Percentiles rank a stretch among this genome's conserved stretches.
Evolutionary conservation across 2,113 vertebrate genomes (phyloP).

Genomic region (Acrocephalus arundinaceus): DNA sequence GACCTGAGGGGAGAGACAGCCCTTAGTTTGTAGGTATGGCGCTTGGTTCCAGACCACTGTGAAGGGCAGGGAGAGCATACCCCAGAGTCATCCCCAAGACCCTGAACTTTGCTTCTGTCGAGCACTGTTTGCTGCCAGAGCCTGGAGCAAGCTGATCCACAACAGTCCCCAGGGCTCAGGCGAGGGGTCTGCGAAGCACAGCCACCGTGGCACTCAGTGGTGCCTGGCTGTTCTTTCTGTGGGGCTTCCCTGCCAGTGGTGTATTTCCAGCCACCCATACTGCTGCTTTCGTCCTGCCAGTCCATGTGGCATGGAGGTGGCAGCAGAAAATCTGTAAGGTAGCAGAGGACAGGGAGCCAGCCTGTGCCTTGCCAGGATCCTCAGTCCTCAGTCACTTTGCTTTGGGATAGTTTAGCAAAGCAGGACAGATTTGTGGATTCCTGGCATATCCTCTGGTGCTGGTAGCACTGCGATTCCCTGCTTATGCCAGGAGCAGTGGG

Average conservation of each 20-base stretch:
- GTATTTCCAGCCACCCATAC: not conserved
- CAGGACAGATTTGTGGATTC: not conserved
- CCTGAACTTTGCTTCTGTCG: not conserved
- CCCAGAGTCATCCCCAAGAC: not conserved
- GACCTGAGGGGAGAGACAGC: not conserved
- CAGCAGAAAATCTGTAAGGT: not conserved
- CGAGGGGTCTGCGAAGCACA: rapidly evolving
- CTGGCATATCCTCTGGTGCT: not conserved
- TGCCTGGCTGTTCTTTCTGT: not conserved
- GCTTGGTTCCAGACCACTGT: not conserved
- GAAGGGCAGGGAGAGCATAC: not conserved
- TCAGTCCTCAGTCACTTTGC: rapidly evolving
- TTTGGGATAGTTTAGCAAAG: not conserved
- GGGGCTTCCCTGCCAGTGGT: not conserved
- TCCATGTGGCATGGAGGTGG: too few relatives aligned
- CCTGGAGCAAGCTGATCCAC: not conserved
- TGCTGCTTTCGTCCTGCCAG: not conserved
- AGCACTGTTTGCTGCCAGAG: not conserved
- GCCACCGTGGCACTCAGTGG: rapidly evolving
- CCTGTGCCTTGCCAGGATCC: not conserved
- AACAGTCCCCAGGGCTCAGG: not conserved
- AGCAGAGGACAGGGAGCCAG: not conserved
- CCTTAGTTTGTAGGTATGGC: not conserved
- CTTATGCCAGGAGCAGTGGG: not conserved
- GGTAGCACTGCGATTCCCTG: not conserved